phyloP scores from a whole-genome alignment of 2,113 vertebrate species.

The Choloepus hoffmanni region DNA sequence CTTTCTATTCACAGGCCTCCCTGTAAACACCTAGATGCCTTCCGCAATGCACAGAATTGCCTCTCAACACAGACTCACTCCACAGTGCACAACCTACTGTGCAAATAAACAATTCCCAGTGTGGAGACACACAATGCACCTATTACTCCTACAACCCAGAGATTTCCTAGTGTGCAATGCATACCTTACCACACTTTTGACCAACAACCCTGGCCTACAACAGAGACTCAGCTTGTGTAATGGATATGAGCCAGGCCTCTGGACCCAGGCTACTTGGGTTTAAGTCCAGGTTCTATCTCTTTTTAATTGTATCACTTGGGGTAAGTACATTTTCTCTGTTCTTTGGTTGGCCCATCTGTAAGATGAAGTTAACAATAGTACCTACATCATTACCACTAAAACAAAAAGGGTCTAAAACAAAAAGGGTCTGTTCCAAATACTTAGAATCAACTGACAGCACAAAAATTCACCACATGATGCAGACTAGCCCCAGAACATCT shows the following conservation, averaged over 20 bases:
- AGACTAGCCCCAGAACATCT: neutral
- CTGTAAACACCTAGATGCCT: neutral
- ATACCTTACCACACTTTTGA: neutral
- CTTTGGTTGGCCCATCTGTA: constrained; percentile 53
- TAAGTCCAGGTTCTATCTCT: neutral
- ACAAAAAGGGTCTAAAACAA: neutral
- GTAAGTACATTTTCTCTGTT: constrained; percentile 74
- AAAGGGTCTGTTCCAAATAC: neutral
- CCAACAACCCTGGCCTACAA: neutral
- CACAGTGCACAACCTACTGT: neutral
- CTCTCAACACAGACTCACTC: neutral
- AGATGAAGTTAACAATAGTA: neutral
- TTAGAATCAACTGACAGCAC: neutral
- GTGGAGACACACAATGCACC: neutral
- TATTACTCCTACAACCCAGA: neutral
- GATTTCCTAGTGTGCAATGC: neutral
- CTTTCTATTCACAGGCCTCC: neutral
- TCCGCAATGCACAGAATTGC: neutral
- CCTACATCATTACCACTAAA: neutral
- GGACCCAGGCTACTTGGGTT: constrained; percentile 25
- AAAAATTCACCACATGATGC: neutral
- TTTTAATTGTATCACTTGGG: constrained; percentile 54
- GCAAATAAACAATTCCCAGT: neutral
- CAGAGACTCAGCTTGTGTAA: constrained; percentile 35
- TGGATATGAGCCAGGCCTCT: constrained; percentile 53